Conservation (phyloP, 1,140 invertebrate genomes). For the Orussus abietinus region DNA sequence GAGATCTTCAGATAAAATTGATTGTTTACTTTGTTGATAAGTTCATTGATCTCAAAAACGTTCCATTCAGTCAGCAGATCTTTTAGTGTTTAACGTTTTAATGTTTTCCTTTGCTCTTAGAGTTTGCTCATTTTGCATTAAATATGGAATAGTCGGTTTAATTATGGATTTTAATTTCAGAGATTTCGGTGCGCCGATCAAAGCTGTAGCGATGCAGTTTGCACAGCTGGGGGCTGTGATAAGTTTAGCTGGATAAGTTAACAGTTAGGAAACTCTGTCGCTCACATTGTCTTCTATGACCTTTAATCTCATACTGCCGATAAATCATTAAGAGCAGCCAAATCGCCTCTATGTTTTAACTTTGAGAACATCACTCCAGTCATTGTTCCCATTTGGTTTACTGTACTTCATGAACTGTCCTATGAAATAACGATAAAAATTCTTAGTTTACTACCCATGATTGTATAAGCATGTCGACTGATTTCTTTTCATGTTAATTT, state of each 20-base stretch:
- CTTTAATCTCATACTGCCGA: too few species aligned
- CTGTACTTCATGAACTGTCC: too few species aligned
- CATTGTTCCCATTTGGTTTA: too few species aligned
- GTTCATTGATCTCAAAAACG: not conserved
- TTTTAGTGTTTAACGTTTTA: conserved; percentile 3
- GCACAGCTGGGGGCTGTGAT: conserved; percentile 19
- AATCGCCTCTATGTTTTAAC: too few species aligned
- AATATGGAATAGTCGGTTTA: too few species aligned
- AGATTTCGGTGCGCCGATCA: not conserved
- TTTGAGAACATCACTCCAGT: too few species aligned
- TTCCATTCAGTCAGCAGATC: conserved; percentile 3
- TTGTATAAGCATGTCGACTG: too few species aligned
- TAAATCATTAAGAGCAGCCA: too few species aligned
- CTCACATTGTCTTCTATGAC: not conserved
- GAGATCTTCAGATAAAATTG: not conserved
- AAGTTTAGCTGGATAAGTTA: conserved; percentile 17
- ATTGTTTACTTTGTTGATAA: conserved; percentile 1
- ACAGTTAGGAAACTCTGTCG: conserved; percentile 4
- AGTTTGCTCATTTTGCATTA: conserved; percentile 1
- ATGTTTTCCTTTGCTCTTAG: not conserved
- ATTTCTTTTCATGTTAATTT: too few species aligned
- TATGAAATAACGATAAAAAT: too few species aligned
- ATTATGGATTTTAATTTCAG: not conserved
- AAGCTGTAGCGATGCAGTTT: conserved; percentile 1
- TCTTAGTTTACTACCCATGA: too few species aligned